Conservation (phyloP, 2,797 vertebrate genomes). For the Valencia hispanica region DNA sequence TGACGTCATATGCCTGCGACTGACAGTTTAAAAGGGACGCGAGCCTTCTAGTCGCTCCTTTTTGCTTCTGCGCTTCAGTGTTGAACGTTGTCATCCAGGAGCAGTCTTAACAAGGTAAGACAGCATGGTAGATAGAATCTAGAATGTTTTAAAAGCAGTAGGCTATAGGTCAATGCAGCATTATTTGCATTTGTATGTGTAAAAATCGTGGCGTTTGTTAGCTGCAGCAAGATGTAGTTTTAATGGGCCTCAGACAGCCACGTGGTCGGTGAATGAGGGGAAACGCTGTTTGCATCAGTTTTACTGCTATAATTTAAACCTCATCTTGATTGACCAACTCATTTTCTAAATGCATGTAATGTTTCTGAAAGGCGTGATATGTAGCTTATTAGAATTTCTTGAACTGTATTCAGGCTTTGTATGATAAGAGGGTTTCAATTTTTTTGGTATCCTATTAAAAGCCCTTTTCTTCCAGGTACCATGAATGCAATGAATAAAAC, state of each 20-base stretch:
- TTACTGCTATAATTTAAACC: background rate
- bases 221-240: background rate
- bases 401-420: too few species aligned
- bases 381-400: background rate
- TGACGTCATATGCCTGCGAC: conserved; percentile 61
- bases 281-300: background rate
- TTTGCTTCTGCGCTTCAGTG: fast-evolving
- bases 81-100: background rate
- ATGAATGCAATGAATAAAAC: fast-evolving
- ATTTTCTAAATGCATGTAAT: background rate
- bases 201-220: background rate
- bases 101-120: background rate
- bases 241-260: background rate
- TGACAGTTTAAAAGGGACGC: conserved; percentile 1
- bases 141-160: too few species aligned
- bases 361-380: background rate
- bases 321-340: background rate
- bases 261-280: background rate
- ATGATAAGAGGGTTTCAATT: too few species aligned
- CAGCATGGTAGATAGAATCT: background rate
- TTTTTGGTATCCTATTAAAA: too few species aligned
- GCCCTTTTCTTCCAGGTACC: background rate
- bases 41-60: fast-evolving
- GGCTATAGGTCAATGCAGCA: too few species aligned
- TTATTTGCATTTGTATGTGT: background rate